Evolutionary conservation across 2,888 invertebrate species (phyloP).

Genomic region (Athalia cordata): DNA sequence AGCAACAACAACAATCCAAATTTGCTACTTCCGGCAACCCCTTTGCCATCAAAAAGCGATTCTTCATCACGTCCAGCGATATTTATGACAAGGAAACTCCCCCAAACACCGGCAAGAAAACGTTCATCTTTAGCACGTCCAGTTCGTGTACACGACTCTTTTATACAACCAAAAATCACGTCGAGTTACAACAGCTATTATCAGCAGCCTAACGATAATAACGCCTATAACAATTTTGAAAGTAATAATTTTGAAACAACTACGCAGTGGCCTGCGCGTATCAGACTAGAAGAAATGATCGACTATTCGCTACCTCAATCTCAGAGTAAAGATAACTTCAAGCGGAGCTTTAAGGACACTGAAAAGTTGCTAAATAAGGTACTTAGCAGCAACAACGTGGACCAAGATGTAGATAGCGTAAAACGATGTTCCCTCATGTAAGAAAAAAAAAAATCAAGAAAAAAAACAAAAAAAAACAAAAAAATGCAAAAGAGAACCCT

Average conservation of each 20-base stretch:
- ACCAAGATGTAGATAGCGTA: slow-evolving; percentile 71
- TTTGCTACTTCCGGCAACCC: neutral
- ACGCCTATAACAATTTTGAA: slow-evolving; percentile 30
- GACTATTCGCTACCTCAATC: slow-evolving; percentile 64
- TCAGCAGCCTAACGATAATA: slow-evolving; percentile 38
- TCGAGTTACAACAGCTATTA: neutral
- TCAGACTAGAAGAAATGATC: slow-evolving; percentile 68
- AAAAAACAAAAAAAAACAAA: neutral
- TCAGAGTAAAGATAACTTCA: slow-evolving; percentile 54
- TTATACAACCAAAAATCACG: slow-evolving; percentile 57
- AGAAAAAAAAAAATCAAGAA: neutral
- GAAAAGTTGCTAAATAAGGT: slow-evolving; percentile 69
- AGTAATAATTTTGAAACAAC: neutral
- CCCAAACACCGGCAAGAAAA: slow-evolving; percentile 63
- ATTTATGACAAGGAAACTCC: slow-evolving; percentile 36
- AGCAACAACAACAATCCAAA: slow-evolving; percentile 44
- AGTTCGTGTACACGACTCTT: slow-evolving; percentile 68
- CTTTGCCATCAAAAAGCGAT: neutral
- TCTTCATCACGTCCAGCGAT: neutral
- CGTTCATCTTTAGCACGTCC: slow-evolving; percentile 68
- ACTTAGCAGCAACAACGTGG: slow-evolving; percentile 71
- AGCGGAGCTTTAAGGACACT: slow-evolving; percentile 65
- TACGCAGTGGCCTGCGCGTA: slow-evolving; percentile 59
- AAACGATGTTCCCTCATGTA: slow-evolving; percentile 71
- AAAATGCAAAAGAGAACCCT: neutral